phyloP scores from a whole-genome alignment of 2,113 vertebrate species.

The Istiophorus platypterus region DNA sequence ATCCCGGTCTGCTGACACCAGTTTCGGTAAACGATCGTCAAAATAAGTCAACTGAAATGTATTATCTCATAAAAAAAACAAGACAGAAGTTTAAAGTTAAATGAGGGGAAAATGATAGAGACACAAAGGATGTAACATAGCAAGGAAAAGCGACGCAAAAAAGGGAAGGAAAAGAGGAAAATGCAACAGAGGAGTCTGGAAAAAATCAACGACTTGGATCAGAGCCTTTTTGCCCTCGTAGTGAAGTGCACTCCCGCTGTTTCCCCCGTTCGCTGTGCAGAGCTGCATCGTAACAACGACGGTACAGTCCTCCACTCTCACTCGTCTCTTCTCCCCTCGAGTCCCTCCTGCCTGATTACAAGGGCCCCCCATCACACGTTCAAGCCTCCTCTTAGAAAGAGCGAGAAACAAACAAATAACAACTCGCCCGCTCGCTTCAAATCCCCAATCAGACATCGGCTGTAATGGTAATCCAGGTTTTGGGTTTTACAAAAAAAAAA shows the following conservation, averaged over 20 bases:
- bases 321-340: constrained; percentile 34
- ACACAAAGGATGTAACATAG: not conserved
- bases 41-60: not conserved
- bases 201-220: constrained; percentile 28
- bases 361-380: constrained; percentile 37
- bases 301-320: constrained; percentile 10
- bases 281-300: constrained; percentile 29
- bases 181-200: not conserved
- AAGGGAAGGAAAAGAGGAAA: not conserved
- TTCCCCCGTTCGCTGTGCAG: constrained; percentile 14
- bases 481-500: constrained; percentile 1
- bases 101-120: not conserved
- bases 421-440: constrained; percentile 20
- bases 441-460: constrained; percentile 34
- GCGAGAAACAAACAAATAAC: constrained; percentile 54
- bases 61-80: not conserved
- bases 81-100: not conserved
- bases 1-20: no score
- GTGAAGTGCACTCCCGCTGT: constrained; percentile 4
- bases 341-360: constrained; percentile 58
- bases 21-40: no score
- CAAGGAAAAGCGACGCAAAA: not conserved
- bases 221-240: not conserved
- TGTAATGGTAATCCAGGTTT: constrained; percentile 46
- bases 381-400: constrained; percentile 47